A percentile compares a stretch with the other conserved stretches of the same genome.
These are phyloP conservation scores for Vespertilio murinus DNA, from an alignment of 2,797 vertebrate species.

Conservation along the genomic window DNA sequence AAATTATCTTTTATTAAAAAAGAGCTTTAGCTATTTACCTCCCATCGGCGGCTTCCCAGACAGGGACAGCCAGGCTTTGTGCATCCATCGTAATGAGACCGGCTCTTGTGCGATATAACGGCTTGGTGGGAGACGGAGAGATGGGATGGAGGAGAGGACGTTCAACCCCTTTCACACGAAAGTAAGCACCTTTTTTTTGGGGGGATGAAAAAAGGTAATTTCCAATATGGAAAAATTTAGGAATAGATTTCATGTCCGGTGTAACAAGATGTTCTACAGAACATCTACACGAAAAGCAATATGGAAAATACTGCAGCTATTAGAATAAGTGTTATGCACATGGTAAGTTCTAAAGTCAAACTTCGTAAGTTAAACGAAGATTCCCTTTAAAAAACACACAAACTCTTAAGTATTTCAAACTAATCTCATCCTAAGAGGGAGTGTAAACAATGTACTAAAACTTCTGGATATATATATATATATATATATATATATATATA, in stretches of 20 bases:
- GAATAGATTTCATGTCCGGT: slow-evolving; percentile 32
- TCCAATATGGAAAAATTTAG: slow-evolving; percentile 47
- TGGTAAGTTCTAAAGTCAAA: background rate
- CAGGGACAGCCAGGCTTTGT: background rate
- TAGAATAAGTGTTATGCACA: background rate
- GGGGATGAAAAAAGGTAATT: slow-evolving; percentile 6
- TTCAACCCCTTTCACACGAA: slow-evolving; percentile 24
- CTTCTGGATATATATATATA: no score
- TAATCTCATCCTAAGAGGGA: background rate
- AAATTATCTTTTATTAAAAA: slow-evolving; percentile 57
- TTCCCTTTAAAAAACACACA: background rate
- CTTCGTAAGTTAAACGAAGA: background rate
- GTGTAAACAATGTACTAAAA: background rate
- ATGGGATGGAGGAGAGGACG: background rate
- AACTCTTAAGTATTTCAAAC: background rate
- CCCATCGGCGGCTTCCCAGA: slow-evolving; percentile 14
- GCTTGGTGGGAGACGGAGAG: slow-evolving; percentile 11
- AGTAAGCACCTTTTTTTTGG: background rate
- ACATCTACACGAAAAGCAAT: background rate
- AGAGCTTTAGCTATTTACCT: slow-evolving; percentile 50
- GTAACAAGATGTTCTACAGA: background rate
- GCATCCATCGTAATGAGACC: slow-evolving; percentile 58
- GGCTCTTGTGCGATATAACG: slow-evolving; percentile 48
- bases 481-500: no score
- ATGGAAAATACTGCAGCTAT: background rate